phyloP scores from a whole-genome alignment of 2,113 vertebrate species.

The Eubucco bourcierii region DNA sequence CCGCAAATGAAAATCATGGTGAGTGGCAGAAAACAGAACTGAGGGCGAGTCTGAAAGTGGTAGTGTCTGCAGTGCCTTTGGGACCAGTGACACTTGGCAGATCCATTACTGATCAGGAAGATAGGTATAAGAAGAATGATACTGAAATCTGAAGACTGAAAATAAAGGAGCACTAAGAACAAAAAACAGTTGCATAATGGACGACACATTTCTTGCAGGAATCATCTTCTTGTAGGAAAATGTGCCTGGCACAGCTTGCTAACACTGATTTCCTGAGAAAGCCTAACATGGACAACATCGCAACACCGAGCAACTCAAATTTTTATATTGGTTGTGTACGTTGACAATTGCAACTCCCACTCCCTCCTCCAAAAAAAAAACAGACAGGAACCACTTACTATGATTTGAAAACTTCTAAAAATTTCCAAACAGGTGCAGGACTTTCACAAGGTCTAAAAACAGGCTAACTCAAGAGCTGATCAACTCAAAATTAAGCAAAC shows the following conservation, averaged over 20 bases:
- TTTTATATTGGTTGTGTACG: not conserved
- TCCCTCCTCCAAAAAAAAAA: accelerated
- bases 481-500: not conserved
- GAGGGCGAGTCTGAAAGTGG: not conserved
- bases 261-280: not conserved
- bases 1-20: not conserved
- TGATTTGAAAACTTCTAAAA: not conserved
- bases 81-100: not conserved
- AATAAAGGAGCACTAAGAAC: not conserved
- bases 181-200: not conserved
- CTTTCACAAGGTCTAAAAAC: not conserved
- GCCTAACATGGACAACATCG: not conserved
- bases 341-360: not conserved
- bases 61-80: not conserved
- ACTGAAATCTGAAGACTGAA: not conserved
- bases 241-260: not conserved
- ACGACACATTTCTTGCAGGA: not conserved
- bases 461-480: not conserved
- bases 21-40: not conserved
- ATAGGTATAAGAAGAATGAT: accelerated
- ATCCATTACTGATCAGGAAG: not conserved
- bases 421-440: not conserved
- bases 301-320: not conserved
- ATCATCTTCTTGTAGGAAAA: not conserved
- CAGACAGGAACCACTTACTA: not conserved